Percentiles rank a stretch among this genome's conserved stretches.
Evolutionary conservation across 1,140 invertebrate genomes (phyloP).

Genomic region (Oppia nitens): DNA sequence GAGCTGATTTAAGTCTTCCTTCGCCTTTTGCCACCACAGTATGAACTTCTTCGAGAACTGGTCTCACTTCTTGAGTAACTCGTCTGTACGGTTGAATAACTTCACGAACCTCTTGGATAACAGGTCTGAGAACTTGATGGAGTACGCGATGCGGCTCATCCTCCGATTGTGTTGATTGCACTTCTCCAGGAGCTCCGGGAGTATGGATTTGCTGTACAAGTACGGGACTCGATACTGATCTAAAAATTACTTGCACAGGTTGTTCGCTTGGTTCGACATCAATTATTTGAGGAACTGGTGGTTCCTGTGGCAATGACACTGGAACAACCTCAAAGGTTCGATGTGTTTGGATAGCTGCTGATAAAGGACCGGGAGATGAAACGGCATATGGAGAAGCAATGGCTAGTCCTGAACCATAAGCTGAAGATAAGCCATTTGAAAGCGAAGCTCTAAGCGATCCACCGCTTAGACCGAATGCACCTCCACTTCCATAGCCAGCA

Average conservation of each 20-base stretch:
- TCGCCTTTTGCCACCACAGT: constrained; percentile 12
- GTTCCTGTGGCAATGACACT: not conserved
- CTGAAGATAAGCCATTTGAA: too few species aligned
- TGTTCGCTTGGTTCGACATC: constrained; percentile 9
- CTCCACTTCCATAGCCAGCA: too few species aligned
- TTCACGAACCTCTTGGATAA: too few species aligned
- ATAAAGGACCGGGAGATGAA: too few species aligned
- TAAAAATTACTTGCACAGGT: constrained; percentile 10
- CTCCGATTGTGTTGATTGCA: constrained; percentile 1
- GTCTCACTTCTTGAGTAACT: constrained; percentile 10
- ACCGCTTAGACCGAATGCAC: too few species aligned
- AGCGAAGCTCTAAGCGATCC: too few species aligned
- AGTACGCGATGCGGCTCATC: constrained; percentile 6
- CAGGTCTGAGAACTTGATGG: not conserved
- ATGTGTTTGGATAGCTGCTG: constrained; percentile 13
- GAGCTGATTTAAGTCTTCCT: too few species aligned
- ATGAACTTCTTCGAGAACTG: constrained; percentile 12
- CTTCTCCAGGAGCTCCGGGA: not conserved
- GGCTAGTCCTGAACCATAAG: too few species aligned
- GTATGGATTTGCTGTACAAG: constrained; percentile 5
- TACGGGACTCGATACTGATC: constrained; percentile 7
- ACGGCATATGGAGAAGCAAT: too few species aligned
- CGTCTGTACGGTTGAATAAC: constrained; percentile 7
- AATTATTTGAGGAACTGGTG: constrained; percentile 8
- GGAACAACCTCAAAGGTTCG: constrained; percentile 8